phyloP scores from a whole-genome alignment of 2,113 vertebrate species.

The Onychostoma macrolepis region DNA sequence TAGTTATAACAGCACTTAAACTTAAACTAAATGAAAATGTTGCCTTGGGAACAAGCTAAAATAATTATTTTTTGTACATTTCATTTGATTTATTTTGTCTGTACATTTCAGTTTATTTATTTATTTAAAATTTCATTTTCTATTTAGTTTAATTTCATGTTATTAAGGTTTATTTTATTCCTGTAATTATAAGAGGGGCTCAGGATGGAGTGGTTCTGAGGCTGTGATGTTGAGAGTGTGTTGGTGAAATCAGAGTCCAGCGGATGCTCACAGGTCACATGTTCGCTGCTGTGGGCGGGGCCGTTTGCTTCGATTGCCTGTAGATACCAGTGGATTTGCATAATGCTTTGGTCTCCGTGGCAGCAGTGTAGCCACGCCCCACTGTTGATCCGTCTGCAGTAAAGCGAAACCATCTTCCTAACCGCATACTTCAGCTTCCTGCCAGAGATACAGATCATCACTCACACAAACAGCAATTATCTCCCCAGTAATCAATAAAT shows the following conservation, averaged over 20 bases:
- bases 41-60: too few species aligned
- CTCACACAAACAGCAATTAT: not conserved
- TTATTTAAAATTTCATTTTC: too few species aligned
- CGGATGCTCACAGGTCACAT: not conserved
- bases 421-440: not conserved
- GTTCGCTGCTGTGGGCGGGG: not conserved
- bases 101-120: too few species aligned
- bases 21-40: too few species aligned
- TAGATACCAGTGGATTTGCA: not conserved
- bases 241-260: not conserved
- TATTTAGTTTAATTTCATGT: too few species aligned
- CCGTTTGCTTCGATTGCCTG: not conserved
- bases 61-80: too few species aligned
- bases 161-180: too few species aligned
- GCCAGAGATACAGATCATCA: not conserved
- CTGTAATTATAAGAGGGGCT: too few species aligned
- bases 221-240: not conserved
- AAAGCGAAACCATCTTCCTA: not conserved
- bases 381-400: not conserved
- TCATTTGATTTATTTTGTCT: too few species aligned
- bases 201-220: too few species aligned
- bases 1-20: too few species aligned
- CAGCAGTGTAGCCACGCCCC: conserved; percentile 4
- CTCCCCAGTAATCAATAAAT: not conserved
- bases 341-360: conserved; percentile 10